Evolutionary conservation across 1,140 invertebrate species (phyloP), one percentile per base, ranked within the genome.

Genomic region (Aphaenogaster rudis): DNA sequence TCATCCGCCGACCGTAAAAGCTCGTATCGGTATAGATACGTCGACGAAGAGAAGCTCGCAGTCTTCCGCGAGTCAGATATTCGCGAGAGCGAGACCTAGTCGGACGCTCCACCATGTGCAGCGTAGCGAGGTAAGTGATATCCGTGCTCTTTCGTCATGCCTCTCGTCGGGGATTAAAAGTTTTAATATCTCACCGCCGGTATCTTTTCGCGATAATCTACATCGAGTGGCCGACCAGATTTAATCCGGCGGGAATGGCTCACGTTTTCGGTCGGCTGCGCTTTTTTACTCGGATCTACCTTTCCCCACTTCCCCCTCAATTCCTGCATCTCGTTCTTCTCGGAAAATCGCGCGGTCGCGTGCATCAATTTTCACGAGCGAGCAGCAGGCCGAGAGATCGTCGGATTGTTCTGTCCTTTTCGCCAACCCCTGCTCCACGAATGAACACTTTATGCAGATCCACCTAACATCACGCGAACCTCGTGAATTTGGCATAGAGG

Each of bases 401-500:
- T 85, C 76, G 78, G 77, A 92, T 92, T 88, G 74, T 59, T 81
- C 84, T 80, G 86, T 89, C 76, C 76, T 88, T 81, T 59, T 78
- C 74, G 42, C 57, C 81, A 63, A 84, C 77, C 80, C 81, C 72
- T 64, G 74, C 77, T 63, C 59, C 64, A 36, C 81, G 85, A 76
- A 87, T 86, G 91, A 91, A 86, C 92, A 86, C 87, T 88, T 93
- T 93, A 91, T 93, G 92, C 92, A 93, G 93, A 93, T 93, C 84
- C 78, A 71, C 87, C 81, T 90, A 82, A 91, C 90, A 88, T 93
- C 91, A 92, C 91, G 91, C 92, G 89, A 90, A 39, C 77, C 92
- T 81, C 67, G 86, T 93, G 93, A 94, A 94, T 93, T 94, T 94
- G 93, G 93, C 94, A 94, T 94, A 86, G 91, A 91, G 88, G 90